Evolutionary conservation across 1,140 invertebrate genomes (phyloP).

Genomic region (Brachionus rotundiformis): DNA sequence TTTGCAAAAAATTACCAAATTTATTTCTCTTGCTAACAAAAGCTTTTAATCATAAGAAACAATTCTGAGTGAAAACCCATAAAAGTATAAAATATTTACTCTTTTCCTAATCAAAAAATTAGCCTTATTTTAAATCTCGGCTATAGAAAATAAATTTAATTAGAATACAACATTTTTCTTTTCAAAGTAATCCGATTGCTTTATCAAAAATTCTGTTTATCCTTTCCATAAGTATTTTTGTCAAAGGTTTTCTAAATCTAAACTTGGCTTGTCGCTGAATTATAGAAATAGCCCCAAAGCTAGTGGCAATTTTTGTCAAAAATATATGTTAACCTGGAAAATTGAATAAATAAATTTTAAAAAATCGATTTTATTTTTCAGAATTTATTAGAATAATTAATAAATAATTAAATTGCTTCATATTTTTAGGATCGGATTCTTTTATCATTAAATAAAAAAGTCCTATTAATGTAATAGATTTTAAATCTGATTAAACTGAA

Average conservation of each 20-base stretch:
- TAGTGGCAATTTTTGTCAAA: neutral
- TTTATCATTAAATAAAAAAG: neutral
- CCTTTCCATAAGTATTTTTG: neutral
- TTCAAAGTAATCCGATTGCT: neutral
- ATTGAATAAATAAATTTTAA: neutral
- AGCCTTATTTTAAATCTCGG: neutral
- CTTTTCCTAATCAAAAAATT: neutral
- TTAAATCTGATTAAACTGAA: neutral
- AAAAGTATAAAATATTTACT: neutral
- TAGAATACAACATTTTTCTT: neutral
- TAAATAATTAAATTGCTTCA: neutral
- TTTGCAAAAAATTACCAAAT: too few species aligned
- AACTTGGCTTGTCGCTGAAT: neutral
- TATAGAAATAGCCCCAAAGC: neutral
- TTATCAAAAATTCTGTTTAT: neutral
- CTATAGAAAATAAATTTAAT: neutral
- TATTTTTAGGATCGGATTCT: too few species aligned
- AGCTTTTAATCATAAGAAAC: neutral
- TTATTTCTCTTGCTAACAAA: neutral
- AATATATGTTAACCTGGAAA: slow-evolving; percentile 1
- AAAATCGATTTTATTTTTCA: neutral
- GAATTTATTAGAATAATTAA: slow-evolving; percentile 12
- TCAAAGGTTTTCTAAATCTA: neutral
- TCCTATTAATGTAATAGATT: neutral
- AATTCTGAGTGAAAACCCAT: neutral